phyloP scores from a whole-genome alignment of 2,797 vertebrate genomes.

The Pseudopleuronectes americanus region DNA sequence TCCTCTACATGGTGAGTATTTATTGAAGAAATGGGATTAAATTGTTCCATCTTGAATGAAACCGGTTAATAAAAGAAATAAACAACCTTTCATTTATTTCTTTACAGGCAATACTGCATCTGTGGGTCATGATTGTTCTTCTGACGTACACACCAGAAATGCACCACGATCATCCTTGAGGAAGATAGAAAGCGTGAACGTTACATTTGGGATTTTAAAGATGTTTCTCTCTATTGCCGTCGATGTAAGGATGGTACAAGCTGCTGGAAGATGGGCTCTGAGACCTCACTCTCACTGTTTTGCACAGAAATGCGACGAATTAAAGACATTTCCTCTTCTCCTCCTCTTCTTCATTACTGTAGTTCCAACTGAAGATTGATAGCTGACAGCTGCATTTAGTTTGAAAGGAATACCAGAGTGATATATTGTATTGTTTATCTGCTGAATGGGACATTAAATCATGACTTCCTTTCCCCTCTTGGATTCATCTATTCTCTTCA shows the following conservation, averaged over 20 bases:
- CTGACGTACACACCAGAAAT: slow-evolving; percentile 98
- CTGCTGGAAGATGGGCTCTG: slow-evolving; percentile 68
- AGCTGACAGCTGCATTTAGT: slow-evolving; percentile 33
- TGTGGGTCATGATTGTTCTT: slow-evolving; percentile 99
- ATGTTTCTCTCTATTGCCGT: slow-evolving; percentile 35
- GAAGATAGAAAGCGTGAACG: slow-evolving; percentile 79
- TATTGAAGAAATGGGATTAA: background rate
- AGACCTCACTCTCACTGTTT: slow-evolving; percentile 67
- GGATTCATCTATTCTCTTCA: slow-evolving; percentile 59
- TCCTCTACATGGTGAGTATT: slow-evolving; percentile 95
- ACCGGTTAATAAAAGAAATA: background rate
- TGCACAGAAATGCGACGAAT: slow-evolving; percentile 78
- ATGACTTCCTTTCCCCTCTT: slow-evolving; percentile 41
- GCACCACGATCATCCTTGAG: slow-evolving; percentile 86
- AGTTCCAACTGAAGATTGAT: slow-evolving; percentile 38
- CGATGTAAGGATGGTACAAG: slow-evolving; percentile 45
- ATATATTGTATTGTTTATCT: slow-evolving; percentile 50
- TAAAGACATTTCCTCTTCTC: slow-evolving; percentile 54
- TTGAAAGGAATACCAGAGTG: slow-evolving; percentile 54
- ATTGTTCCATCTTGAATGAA: background rate
- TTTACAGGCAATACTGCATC: slow-evolving; percentile 91
- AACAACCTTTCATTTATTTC: slow-evolving; percentile 13
- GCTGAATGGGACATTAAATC: slow-evolving; percentile 59
- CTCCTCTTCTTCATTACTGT: slow-evolving; percentile 20
- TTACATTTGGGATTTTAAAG: slow-evolving; percentile 13